Base-by-base conservation (phyloP, 2,113 vertebrate genomes). In the Grantiella picta region DNA sequence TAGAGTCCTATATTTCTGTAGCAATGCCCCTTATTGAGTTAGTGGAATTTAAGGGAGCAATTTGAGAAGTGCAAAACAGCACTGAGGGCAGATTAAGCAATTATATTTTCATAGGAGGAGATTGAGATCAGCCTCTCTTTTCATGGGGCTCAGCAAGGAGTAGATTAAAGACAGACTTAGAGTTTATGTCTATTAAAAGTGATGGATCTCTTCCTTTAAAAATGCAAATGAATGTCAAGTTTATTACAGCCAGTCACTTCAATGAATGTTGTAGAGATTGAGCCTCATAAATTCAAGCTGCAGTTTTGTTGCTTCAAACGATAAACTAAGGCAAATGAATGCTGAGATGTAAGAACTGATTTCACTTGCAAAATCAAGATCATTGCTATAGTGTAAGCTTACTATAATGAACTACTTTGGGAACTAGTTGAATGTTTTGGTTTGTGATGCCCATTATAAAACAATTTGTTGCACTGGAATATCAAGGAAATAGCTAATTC, bases 1-100 rank as follows among this genome's bases (percentile, higher is more conserved):
- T 28, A 57, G 65, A 69, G 64, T 83, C 72, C 75, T 95, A 1
- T 80, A 86, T 92, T 94, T 94, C 92, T 96, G 31, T 81, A 84
- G 22, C 47, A 80, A 83, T 88, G 49, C 53, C 20, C 33, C 75
- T 91, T 93, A 82, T 22, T 72, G 60, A 64, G 38, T 79, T 94
- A 86, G 66, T 24, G 42, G 92, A 87, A 96, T 91, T 95, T 78
- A 93, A 73, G 59, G 49, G 50, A 90, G 60, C 79, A 86, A 82
- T 95, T 90, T 90, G 90, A 70, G 63, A 83, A 93, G 56, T 64
- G 61, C 75, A 86, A 93, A 93, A 33, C 56, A 83, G 68, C 31
- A 27, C 40, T 52, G 49, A 83, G 64, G 40, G 68, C 3, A 22
- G 60, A 75, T 95, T 64, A 86, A 89, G 53, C 71, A 94, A 71